These are phyloP conservation scores for Petaurus breviceps DNA, from an alignment of 2,113 vertebrate genomes.

Conservation along the genomic window DNA sequence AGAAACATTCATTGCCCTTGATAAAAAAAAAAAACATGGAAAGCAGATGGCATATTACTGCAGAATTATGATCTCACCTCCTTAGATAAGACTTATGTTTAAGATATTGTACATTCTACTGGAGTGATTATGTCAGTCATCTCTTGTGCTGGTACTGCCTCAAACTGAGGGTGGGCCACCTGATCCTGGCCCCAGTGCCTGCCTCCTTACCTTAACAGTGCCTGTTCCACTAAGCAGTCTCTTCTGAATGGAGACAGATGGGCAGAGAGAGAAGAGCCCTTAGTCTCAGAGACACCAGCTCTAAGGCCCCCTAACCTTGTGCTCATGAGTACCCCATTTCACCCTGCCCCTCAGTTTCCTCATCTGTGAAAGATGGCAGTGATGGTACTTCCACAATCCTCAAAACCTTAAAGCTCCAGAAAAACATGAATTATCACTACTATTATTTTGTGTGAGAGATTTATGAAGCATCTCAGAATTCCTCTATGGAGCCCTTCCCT, in stretches of 20 bases:
- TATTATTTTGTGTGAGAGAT: not conserved
- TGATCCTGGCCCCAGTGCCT: not conserved
- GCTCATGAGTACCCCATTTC: not conserved
- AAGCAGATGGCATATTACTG: not conserved
- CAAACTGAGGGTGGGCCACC: not conserved
- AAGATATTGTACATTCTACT: not conserved
- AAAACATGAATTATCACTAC: not conserved
- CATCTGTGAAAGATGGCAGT: not conserved
- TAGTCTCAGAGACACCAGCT: not conserved
- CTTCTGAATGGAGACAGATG: not conserved
- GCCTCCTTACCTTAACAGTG: no score
- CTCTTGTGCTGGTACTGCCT: not conserved
- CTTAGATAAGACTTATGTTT: slow-evolving; percentile 32
- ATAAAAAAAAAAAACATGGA: not conserved
- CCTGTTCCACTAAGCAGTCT: no score
- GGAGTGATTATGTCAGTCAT: not conserved
- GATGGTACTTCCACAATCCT: not conserved
- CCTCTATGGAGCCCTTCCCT: not conserved
- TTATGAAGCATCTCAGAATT: not conserved
- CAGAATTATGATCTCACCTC: slow-evolving; percentile 11
- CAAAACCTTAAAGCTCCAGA: not conserved
- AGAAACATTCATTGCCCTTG: not conserved
- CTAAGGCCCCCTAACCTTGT: not conserved
- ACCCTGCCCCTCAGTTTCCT: not conserved
- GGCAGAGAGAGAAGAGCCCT: not conserved